Conservation (phyloP, 2,888 invertebrate species). For the Oligia fasciuncula region DNA sequence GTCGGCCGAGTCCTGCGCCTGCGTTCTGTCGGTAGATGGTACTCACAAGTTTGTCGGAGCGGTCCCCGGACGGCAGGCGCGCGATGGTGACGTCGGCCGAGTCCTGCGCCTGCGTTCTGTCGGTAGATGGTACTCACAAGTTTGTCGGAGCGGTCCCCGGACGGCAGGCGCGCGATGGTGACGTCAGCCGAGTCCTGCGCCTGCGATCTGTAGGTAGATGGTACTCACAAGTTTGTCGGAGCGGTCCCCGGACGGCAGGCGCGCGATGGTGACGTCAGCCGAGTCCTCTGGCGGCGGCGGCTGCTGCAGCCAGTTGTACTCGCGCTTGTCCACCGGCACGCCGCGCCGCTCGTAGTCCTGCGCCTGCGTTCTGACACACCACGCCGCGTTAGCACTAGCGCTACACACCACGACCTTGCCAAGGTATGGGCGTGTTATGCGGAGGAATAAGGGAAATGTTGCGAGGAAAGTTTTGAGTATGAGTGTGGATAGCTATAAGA, state of each 20-base stretch:
- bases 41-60: constrained; percentile 93
- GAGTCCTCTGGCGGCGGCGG: constrained; percentile 97
- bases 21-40: not conserved
- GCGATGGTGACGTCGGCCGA: constrained; percentile 93
- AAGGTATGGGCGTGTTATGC: not conserved
- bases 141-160: too few species aligned
- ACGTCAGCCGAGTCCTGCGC: too few species aligned
- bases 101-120: too few species aligned
- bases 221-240: too few species aligned
- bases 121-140: too few species aligned
- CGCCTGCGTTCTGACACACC: constrained; percentile 92
- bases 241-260: too few species aligned
- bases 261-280: constrained; percentile 79
- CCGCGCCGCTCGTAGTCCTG: constrained; percentile 97
- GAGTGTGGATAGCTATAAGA: not conserved
- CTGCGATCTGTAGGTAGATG: too few species aligned
- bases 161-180: too few species aligned
- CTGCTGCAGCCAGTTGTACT: constrained; percentile 98
- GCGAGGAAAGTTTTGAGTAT: not conserved
- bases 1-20: constrained; percentile 79
- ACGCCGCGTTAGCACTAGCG: not conserved
- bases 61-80: constrained; percentile 95
- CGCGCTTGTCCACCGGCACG: constrained; percentile 96
- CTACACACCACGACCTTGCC: not conserved
- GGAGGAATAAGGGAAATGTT: too few species aligned